Percentiles rank a stretch among this genome's conserved stretches.
These are phyloP conservation scores for Morpho deidamia DNA, from an alignment of 2,888 invertebrate genomes.

Conservation along the genomic window DNA sequence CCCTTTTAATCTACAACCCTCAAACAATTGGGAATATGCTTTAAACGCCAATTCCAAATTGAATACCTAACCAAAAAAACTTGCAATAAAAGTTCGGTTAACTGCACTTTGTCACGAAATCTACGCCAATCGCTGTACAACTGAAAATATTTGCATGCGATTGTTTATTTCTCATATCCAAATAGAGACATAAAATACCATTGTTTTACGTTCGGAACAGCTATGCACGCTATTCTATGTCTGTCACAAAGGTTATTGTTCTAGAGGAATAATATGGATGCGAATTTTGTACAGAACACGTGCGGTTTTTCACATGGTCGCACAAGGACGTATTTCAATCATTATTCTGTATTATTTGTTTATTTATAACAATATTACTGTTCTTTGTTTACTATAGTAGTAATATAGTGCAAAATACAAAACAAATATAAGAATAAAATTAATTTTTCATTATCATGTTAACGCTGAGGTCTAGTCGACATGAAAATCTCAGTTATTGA, in stretches of 20 bases:
- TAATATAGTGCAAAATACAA: too few relatives aligned
- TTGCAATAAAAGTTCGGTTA: slow-evolving; percentile 42
- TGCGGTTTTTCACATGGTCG: neutral
- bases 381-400: too few relatives aligned
- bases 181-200: slow-evolving; percentile 20
- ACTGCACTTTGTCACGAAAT: slow-evolving; percentile 50
- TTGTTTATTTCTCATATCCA: neutral
- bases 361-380: too few relatives aligned
- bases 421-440: too few relatives aligned
- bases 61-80: slow-evolving; percentile 37
- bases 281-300: neutral
- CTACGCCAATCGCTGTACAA: slow-evolving; percentile 34
- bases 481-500: too few relatives aligned
- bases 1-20: too few relatives aligned
- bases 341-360: too few relatives aligned
- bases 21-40: too few relatives aligned
- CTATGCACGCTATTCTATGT: slow-evolving; percentile 4
- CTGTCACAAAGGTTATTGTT: slow-evolving; percentile 8
- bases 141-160: slow-evolving; percentile 21
- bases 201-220: slow-evolving; percentile 12
- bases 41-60: slow-evolving; percentile 12
- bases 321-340: neutral
- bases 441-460: too few relatives aligned
- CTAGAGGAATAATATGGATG: neutral
- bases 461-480: too few relatives aligned